A percentile compares a stretch with the other conserved stretches of the same genome.
Conservation (phyloP, 2,888 invertebrate species). For the Rhagonycha lutea region DNA sequence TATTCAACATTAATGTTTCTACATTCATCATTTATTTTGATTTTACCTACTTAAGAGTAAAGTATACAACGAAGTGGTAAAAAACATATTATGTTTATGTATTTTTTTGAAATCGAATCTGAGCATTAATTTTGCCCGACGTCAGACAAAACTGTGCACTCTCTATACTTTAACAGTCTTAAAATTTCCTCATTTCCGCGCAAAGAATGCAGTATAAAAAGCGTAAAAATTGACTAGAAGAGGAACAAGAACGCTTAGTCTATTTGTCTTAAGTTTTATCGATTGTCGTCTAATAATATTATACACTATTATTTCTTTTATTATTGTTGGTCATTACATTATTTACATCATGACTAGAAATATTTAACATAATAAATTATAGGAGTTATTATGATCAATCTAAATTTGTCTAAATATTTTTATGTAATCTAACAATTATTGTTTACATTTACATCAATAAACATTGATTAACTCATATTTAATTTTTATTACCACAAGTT, state of each 20-base stretch:
- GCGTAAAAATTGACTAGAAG: constrained; percentile 50
- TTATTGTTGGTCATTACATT: constrained; percentile 22
- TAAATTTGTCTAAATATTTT: constrained; percentile 1
- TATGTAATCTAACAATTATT: not conserved
- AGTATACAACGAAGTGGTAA: not conserved
- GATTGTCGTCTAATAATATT: constrained; percentile 41
- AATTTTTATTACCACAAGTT: not conserved
- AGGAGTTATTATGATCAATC: constrained; percentile 10
- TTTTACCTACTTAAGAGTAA: not conserved
- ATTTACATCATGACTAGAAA: constrained; percentile 29
- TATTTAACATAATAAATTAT: constrained; percentile 17
- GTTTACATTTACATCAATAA: not conserved
- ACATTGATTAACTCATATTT: not conserved
- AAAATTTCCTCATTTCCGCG: constrained; percentile 37
- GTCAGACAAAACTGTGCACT: constrained; percentile 17
- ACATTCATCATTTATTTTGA: constrained; percentile 1
- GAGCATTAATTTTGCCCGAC: not conserved
- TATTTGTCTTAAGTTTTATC: constrained; percentile 37
- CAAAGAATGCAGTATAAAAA: constrained; percentile 40
- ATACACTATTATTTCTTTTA: constrained; percentile 14
- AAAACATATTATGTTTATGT: not conserved
- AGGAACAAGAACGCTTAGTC: constrained; percentile 46
- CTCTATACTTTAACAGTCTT: constrained; percentile 45
- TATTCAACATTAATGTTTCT: constrained; percentile 1
- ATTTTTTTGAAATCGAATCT: not conserved